Evolutionary conservation across 1,140 invertebrate species (phyloP).

Genomic region (Camponotus vicinus): DNA sequence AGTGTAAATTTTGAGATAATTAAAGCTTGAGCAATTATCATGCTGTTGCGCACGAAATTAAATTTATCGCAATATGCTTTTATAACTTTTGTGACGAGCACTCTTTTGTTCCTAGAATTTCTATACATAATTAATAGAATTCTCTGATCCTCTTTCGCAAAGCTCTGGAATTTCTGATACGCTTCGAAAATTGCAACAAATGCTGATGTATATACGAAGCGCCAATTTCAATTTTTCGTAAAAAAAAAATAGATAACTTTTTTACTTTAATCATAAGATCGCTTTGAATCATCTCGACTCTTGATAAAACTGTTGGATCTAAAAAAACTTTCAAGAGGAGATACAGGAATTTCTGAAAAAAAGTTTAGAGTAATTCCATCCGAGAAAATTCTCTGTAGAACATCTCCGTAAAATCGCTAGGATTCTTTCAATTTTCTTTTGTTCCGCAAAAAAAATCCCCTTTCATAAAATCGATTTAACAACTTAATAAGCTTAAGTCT

Average conservation of each 20-base stretch:
- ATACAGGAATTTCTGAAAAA: too few species aligned
- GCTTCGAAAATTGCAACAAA: not conserved
- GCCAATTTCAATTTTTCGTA: too few species aligned
- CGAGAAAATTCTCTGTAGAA: too few species aligned
- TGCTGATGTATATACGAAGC: not conserved
- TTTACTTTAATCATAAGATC: not conserved
- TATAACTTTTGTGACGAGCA: not conserved
- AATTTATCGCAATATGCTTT: not conserved
- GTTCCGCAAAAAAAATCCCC: not conserved
- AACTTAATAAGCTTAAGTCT: not conserved
- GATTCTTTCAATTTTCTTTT: too few species aligned
- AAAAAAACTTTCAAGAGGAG: not conserved
- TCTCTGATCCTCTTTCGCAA: not conserved
- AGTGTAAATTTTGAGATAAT: not conserved
- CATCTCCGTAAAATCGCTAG: too few species aligned
- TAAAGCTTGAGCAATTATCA: not conserved
- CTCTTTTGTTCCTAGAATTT: not conserved
- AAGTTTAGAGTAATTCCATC: too few species aligned
- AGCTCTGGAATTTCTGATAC: not conserved
- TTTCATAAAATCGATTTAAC: slow-evolving; percentile 15
- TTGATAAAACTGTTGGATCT: not conserved
- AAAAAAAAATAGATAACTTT: not conserved
- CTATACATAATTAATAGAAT: not conserved
- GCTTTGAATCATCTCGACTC: not conserved
- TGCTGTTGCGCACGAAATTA: not conserved